Percentiles rank a stretch among this genome's conserved stretches.
phyloP scores from a whole-genome alignment of 1,140 invertebrate genomes.

The Pararge aegeria region DNA sequence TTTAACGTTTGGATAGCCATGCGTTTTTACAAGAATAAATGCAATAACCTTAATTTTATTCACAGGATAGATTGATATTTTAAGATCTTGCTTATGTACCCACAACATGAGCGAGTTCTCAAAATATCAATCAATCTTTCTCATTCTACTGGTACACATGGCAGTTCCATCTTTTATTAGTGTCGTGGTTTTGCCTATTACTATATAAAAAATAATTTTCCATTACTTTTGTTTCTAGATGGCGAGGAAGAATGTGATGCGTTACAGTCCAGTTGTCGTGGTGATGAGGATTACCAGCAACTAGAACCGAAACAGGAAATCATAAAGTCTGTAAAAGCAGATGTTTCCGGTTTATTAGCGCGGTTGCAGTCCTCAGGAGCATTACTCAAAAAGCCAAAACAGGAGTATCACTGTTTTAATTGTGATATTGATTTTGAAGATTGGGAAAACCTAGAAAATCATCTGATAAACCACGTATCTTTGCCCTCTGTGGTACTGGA shows the following conservation, averaged over 20 bases:
- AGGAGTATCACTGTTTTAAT: conserved; percentile 57
- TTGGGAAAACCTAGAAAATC: conserved; percentile 60
- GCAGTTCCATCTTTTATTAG: no score
- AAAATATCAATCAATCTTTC: no score
- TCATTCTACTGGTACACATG: no score
- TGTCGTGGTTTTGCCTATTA: no score
- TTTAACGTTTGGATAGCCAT: no score
- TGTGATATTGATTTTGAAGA: conserved; percentile 54
- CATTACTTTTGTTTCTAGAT: background rate
- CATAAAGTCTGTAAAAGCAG: conserved; percentile 19
- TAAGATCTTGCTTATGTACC: no score
- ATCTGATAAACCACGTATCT: conserved; percentile 65
- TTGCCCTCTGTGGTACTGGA: conserved; percentile 55
- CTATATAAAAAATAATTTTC: no score
- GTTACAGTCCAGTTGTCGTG: conserved; percentile 32
- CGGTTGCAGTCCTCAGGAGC: conserved; percentile 58
- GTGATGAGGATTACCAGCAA: conserved; percentile 44
- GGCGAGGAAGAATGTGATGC: background rate
- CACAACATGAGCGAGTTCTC: no score
- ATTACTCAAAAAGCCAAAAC: conserved; percentile 59
- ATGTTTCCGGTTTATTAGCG: conserved; percentile 56
- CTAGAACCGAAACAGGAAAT: conserved; percentile 36
- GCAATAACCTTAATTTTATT: no score
- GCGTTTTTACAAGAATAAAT: no score
- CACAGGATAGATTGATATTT: no score